Conservation (phyloP, 1,140 invertebrate species). For the Philaenus spumarius region DNA sequence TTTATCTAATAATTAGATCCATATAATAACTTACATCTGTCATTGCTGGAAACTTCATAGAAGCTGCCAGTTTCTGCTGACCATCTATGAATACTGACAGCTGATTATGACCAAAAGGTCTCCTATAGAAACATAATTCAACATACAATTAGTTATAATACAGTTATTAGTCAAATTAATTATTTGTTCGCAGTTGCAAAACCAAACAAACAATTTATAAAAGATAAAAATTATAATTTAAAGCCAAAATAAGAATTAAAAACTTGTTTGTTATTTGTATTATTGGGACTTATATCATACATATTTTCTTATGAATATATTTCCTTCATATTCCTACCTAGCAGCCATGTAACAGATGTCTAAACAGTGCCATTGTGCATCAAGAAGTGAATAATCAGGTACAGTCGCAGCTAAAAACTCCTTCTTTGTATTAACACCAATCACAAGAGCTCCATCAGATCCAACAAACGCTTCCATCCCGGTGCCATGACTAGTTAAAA, state of each 20-base stretch:
- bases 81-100: slow-evolving; percentile 56
- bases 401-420: slow-evolving; percentile 49
- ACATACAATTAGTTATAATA: too few species aligned
- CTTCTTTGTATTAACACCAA: slow-evolving; percentile 49
- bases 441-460: slow-evolving; percentile 46
- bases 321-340: slow-evolving; percentile 26
- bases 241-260: too few species aligned
- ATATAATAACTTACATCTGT: slow-evolving; percentile 47
- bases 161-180: too few species aligned
- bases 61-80: slow-evolving; percentile 44
- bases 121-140: slow-evolving; percentile 26
- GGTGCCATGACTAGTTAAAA: slow-evolving; percentile 45
- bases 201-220: too few species aligned
- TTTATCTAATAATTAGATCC: too few species aligned
- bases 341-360: slow-evolving; percentile 50
- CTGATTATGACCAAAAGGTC: slow-evolving; percentile 56
- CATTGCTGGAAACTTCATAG: slow-evolving; percentile 51
- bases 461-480: slow-evolving; percentile 57
- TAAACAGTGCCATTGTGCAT: slow-evolving; percentile 54
- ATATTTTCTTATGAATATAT: not conserved
- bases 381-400: slow-evolving; percentile 43
- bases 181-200: too few species aligned
- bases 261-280: too few species aligned
- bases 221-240: too few species aligned
- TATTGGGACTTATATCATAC: too few species aligned